A percentile compares a stretch with the other conserved stretches of the same genome.
Conservation (phyloP, 2,888 invertebrate species). For the Acronicta leporina region DNA sequence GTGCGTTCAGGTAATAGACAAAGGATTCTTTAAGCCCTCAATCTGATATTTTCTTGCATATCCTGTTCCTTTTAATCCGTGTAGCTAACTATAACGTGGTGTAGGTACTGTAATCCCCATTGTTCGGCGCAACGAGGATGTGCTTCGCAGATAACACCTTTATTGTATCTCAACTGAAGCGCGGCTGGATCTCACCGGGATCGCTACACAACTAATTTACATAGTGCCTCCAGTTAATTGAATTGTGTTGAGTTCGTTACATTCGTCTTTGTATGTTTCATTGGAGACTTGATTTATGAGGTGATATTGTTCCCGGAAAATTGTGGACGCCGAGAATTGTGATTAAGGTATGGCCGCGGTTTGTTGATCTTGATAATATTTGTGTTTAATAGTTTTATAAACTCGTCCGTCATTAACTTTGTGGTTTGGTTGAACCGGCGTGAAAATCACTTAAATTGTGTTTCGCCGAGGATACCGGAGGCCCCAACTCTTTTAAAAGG, state of each 20-base stretch:
- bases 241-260: constrained; percentile 59
- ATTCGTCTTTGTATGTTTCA: constrained; percentile 50
- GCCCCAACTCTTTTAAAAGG: too few species aligned
- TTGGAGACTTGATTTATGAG: constrained; percentile 45
- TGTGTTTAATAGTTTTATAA: too few species aligned
- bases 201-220: constrained; percentile 68
- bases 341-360: too few species aligned
- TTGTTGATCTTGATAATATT: too few species aligned
- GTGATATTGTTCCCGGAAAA: constrained; percentile 9
- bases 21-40: too few species aligned
- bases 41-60: constrained; percentile 9
- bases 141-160: constrained; percentile 63
- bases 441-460: too few species aligned
- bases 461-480: too few species aligned
- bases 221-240: constrained; percentile 68
- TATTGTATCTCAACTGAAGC: constrained; percentile 67
- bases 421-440: too few species aligned
- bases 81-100: constrained; percentile 45
- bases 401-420: too few species aligned
- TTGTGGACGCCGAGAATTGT: neutral
- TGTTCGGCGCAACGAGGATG: constrained; percentile 66
- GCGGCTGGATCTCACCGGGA: constrained; percentile 59
- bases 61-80: constrained; percentile 33
- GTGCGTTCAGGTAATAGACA: too few species aligned
- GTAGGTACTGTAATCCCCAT: constrained; percentile 59